phyloP scores from a whole-genome alignment of 2,113 vertebrate species.

The Rhabdornis inornatus region DNA sequence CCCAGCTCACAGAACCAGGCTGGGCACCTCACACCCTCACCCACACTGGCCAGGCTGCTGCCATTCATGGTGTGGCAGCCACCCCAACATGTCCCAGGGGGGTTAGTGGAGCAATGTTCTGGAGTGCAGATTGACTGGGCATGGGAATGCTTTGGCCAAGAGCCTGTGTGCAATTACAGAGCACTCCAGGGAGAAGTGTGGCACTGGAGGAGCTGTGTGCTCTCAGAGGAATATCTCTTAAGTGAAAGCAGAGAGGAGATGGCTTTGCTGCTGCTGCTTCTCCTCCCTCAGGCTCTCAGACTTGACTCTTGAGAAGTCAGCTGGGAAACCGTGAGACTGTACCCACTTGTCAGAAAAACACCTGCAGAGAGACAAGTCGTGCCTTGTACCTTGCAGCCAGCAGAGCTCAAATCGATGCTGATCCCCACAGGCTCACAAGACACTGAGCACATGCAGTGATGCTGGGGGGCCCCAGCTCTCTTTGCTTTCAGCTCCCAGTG shows the following conservation, averaged over 20 bases:
- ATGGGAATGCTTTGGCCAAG: not conserved
- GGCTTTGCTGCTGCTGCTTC: constrained; percentile 43
- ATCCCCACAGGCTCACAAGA: not conserved
- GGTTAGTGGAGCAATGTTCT: not conserved
- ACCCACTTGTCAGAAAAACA: constrained; percentile 49
- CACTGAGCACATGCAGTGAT: not conserved
- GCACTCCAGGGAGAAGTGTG: not conserved
- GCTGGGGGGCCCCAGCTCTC: constrained; percentile 8
- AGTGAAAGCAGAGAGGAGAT: constrained; percentile 31
- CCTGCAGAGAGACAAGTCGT: constrained; percentile 29
- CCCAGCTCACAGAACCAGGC: not conserved
- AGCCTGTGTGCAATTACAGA: not conserved
- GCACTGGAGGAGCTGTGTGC: not conserved
- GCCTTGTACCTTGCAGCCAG: constrained; percentile 9
- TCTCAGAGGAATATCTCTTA: constrained; percentile 19
- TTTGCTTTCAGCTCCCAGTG: constrained; percentile 40
- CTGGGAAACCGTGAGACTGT: not conserved
- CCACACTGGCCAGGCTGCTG: not conserved
- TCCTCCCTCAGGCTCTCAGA: constrained; percentile 42
- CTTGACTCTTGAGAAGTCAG: constrained; percentile 34
- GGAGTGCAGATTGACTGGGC: not conserved
- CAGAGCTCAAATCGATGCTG: not conserved
- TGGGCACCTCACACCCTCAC: not conserved
- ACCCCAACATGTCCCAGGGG: rapidly evolving
- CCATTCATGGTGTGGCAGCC: rapidly evolving